Evolutionary conservation across 1,140 invertebrate genomes (phyloP).

Genomic region (Drosophila mayri): DNA sequence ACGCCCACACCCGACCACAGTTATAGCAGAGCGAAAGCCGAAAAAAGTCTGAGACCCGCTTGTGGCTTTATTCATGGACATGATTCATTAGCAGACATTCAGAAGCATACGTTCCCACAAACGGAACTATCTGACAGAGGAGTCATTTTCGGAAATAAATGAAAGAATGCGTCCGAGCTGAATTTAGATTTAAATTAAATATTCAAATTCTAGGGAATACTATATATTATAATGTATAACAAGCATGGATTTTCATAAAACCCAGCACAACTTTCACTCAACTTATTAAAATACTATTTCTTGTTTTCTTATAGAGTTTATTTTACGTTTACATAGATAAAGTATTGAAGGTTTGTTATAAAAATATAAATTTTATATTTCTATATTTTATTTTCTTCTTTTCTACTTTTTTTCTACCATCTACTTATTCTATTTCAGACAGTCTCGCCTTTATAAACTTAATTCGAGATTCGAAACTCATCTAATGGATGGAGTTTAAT

Average conservation of each 20-base stretch:
- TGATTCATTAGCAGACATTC: slow-evolving; percentile 61
- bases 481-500: no score
- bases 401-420: no score
- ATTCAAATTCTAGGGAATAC: no score
- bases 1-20: not conserved
- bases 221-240: no score
- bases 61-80: slow-evolving; percentile 58
- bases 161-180: not conserved
- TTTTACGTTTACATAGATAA: no score
- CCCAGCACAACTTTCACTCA: not conserved
- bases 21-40: slow-evolving; percentile 13
- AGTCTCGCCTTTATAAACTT: no score
- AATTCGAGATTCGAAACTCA: no score
- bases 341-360: no score
- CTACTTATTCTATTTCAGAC: no score
- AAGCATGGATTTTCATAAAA: not conserved
- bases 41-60: slow-evolving; percentile 25
- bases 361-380: no score
- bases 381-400: no score
- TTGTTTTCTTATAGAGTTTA: no score
- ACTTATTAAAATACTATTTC: not conserved
- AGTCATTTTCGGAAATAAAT: not conserved
- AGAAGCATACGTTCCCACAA: slow-evolving; percentile 26
- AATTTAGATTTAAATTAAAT: not conserved
- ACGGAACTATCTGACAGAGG: not conserved